Conservation (phyloP, 1,140 invertebrate genomes). For the Trichonephila inaurata region DNA sequence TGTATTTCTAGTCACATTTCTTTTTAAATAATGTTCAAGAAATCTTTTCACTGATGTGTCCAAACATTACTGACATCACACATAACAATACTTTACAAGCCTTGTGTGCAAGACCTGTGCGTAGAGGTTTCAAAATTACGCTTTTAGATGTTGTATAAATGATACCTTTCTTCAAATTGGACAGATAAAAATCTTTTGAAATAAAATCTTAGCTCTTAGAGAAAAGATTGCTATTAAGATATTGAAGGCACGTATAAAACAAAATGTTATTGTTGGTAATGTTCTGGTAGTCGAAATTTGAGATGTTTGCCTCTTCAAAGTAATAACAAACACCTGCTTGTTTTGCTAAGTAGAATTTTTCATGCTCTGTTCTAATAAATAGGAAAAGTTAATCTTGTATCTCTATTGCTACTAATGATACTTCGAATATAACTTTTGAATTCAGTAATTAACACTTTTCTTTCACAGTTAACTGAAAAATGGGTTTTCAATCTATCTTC, state of each 20-base stretch:
- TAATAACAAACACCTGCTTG: neutral
- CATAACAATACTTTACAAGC: neutral
- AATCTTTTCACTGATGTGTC: neutral
- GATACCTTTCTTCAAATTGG: neutral
- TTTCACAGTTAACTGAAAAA: neutral
- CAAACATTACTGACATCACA: neutral
- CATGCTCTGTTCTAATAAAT: neutral
- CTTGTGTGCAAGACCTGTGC: neutral
- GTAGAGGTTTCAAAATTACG: neutral
- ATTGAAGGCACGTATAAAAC: neutral
- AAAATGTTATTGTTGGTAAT: neutral
- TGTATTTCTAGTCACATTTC: neutral
- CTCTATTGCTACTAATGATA: neutral
- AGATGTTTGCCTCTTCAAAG: neutral
- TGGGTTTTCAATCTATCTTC: too few relatives aligned
- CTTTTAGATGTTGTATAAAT: neutral
- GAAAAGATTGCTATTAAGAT: slow-evolving; percentile 21
- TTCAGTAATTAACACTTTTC: neutral
- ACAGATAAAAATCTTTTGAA: slow-evolving; percentile 18
- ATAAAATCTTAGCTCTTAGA: neutral
- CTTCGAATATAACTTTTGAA: neutral
- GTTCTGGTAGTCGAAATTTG: neutral
- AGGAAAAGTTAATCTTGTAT: neutral
- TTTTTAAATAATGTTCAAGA: neutral
- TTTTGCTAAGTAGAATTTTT: neutral